Evolutionary conservation across 2,888 invertebrate genomes (phyloP).

Genomic region (Baronia brevicornis): DNA sequence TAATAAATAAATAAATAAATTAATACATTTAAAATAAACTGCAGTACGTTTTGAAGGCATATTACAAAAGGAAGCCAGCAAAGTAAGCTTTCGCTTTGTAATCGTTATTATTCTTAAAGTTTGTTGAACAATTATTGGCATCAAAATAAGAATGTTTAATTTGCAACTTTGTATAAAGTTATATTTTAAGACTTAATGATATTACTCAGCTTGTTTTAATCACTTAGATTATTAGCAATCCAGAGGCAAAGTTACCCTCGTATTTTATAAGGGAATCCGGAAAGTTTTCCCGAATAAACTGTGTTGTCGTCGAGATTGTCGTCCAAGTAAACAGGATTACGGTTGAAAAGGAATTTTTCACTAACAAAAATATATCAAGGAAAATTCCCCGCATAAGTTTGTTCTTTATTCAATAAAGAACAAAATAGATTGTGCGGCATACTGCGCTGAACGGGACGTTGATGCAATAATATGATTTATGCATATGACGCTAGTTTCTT

Average conservation of each 20-base stretch:
- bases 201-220: too few relatives aligned
- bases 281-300: constrained; percentile 6
- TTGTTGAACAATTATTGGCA: too few relatives aligned
- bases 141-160: too few relatives aligned
- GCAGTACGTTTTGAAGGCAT: too few relatives aligned
- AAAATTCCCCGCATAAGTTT: constrained; percentile 20
- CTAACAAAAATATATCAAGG: constrained; percentile 25
- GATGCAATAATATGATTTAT: constrained; percentile 14
- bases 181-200: too few relatives aligned
- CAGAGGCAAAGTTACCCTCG: constrained; percentile 3
- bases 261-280: constrained; percentile 6
- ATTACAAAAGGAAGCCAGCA: too few relatives aligned
- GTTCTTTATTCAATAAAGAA: constrained; percentile 18
- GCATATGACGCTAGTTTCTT: too few relatives aligned
- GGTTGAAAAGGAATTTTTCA: constrained; percentile 25
- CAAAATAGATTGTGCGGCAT: constrained; percentile 15
- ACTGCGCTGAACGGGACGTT: constrained; percentile 17
- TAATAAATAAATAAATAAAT: too few relatives aligned
- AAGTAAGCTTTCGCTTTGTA: too few relatives aligned
- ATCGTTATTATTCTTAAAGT: too few relatives aligned
- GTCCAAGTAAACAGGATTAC: constrained; percentile 29
- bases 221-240: constrained; percentile 9
- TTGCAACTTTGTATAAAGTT: too few relatives aligned
- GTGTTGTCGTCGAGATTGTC: constrained; percentile 25
- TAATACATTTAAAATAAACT: too few relatives aligned